phyloP scores from a whole-genome alignment of 2,113 vertebrate genomes.

The Sterrhoptilus dennistouni region DNA sequence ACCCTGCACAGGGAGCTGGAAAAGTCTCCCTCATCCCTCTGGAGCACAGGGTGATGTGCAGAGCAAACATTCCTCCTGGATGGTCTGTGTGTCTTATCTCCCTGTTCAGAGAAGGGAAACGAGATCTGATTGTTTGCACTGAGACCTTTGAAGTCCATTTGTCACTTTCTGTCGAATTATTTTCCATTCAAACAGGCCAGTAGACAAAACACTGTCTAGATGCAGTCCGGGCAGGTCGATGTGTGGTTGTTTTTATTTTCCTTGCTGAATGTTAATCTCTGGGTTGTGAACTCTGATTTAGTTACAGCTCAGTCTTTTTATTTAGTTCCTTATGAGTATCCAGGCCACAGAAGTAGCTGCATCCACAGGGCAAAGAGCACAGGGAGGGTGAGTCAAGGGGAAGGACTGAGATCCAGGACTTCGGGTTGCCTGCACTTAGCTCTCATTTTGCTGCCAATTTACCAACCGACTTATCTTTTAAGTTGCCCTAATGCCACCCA shows the following conservation, averaged over 20 bases:
- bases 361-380: background rate
- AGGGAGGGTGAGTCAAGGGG: background rate
- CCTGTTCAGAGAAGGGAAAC: background rate
- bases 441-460: background rate
- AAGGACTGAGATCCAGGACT: background rate
- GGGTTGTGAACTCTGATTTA: background rate
- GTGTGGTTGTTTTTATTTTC: background rate
- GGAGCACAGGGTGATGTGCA: background rate
- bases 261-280: background rate
- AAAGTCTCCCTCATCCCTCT: background rate
- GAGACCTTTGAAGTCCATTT: background rate
- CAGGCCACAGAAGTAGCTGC: background rate
- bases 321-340: rapidly evolving
- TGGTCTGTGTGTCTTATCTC: background rate
- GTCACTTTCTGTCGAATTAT: rapidly evolving
- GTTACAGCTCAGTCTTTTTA: background rate
- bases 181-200: rapidly evolving
- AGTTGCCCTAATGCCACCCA: background rate
- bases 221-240: background rate
- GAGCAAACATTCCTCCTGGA: background rate
- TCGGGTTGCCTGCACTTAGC: background rate
- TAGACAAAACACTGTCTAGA: background rate
- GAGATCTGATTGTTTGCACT: rapidly evolving
- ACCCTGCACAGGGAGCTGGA: background rate
- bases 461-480: background rate